Percentiles rank a stretch among this genome's conserved stretches.
Conservation (phyloP, 2,113 vertebrate genomes). For the Shinisaurus crocodilurus region DNA sequence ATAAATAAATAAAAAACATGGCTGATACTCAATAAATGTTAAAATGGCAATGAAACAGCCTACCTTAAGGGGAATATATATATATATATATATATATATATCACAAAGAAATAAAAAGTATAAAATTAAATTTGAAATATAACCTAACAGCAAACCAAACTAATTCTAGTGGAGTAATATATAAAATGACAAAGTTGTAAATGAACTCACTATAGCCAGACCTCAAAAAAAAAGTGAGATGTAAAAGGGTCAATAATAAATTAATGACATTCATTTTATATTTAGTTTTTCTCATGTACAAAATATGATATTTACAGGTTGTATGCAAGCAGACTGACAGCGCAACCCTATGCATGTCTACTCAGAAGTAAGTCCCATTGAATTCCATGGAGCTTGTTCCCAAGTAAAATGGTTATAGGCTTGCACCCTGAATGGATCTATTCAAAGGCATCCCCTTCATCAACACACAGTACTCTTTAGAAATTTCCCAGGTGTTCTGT, state of each 20-base stretch:
- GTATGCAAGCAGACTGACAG: not conserved
- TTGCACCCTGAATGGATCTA: conserved; percentile 1
- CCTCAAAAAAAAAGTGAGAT: not conserved
- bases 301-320: not conserved
- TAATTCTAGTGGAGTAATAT: not conserved
- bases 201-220: not conserved
- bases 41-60: not conserved
- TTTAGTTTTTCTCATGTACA: not conserved
- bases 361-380: not conserved
- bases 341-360: not conserved
- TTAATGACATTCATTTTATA: not conserved
- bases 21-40: not conserved
- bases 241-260: not conserved
- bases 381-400: not conserved
- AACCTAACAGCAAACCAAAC: not conserved
- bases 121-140: not conserved
- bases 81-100: no score
- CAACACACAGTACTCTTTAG: not conserved
- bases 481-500: not conserved
- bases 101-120: not conserved
- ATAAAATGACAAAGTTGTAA: conserved; percentile 6
- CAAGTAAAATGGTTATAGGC: not conserved
- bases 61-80: not conserved
- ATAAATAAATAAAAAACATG: not conserved
- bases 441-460: not conserved